Percentiles rank a stretch among this genome's conserved stretches.
Evolutionary conservation across 2,888 invertebrate genomes (phyloP).

Genomic region (Anodontia alba): DNA sequence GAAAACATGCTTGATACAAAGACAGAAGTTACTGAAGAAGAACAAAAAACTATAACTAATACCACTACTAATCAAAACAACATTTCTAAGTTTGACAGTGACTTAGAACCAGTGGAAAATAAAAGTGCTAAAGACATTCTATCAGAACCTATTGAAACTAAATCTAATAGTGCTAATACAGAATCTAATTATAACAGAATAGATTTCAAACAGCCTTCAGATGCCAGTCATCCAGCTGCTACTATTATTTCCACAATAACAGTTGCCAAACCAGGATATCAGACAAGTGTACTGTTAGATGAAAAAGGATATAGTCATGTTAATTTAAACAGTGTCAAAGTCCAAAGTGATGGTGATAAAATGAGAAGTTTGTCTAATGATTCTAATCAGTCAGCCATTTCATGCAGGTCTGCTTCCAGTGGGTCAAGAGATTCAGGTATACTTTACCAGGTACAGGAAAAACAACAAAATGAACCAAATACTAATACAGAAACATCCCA

Average conservation of each 20-base stretch:
- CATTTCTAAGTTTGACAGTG: background rate
- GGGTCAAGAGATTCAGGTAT: slow-evolving; percentile 72
- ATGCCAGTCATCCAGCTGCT: background rate
- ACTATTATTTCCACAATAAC: slow-evolving; percentile 58
- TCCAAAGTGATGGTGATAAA: slow-evolving; percentile 23
- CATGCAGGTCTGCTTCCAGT: slow-evolving; percentile 59
- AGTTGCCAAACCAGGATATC: slow-evolving; percentile 50
- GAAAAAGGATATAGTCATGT: slow-evolving; percentile 67
- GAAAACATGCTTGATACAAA: slow-evolving; percentile 1
- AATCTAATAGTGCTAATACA: background rate
- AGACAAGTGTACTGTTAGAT: slow-evolving; percentile 57
- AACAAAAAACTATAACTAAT: background rate
- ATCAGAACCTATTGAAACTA: slow-evolving; percentile 21
- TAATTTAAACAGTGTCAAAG: slow-evolving; percentile 21
- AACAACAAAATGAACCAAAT: slow-evolving; percentile 5
- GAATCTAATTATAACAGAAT: slow-evolving; percentile 46
- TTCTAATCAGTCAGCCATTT: slow-evolving; percentile 48
- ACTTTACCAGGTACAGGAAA: slow-evolving; percentile 37
- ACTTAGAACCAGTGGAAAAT: background rate
- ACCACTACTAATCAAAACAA: background rate
- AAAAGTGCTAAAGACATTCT: slow-evolving; percentile 28
- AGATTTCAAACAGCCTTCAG: slow-evolving; percentile 23
- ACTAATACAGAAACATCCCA: slow-evolving; percentile 23
- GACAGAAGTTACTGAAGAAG: background rate
- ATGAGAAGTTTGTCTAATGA: slow-evolving; percentile 50